Evolutionary conservation across 1,140 invertebrate genomes (phyloP).

Genomic region (Drosophila burlai): DNA sequence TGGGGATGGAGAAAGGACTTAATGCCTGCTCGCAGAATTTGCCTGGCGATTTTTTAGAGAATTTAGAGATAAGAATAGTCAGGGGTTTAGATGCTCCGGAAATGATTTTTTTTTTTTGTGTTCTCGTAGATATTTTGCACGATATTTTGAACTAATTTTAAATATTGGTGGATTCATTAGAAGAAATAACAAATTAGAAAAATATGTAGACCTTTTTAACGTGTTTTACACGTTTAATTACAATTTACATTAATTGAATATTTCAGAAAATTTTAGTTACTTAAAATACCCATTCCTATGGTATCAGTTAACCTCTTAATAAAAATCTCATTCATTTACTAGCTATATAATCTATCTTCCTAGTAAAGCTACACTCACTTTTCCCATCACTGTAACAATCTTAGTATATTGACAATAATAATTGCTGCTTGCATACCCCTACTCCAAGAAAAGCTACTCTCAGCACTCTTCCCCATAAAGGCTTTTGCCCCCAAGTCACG

Average conservation of each 20-base stretch:
- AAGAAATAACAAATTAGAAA: no score
- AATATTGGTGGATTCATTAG: no score
- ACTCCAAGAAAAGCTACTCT: neutral
- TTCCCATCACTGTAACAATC: neutral
- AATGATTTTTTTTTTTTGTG: neutral
- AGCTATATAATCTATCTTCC: neutral
- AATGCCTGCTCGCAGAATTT: neutral
- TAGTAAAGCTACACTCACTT: no score
- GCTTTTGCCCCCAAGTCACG: slow-evolving; percentile 9
- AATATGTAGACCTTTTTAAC: no score
- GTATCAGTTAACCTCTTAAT: neutral
- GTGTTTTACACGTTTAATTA: no score
- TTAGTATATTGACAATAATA: neutral
- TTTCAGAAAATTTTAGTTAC: no score
- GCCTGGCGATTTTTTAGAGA: neutral
- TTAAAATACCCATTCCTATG: no score
- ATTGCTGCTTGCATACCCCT: neutral
- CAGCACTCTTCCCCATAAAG: slow-evolving; percentile 23
- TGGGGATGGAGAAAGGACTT: neutral
- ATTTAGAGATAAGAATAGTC: no score
- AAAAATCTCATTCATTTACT: neutral
- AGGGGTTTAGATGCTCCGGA: neutral
- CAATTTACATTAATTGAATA: no score
- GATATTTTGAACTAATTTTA: neutral
- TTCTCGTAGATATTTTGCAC: neutral